phyloP scores from a whole-genome alignment of 1,140 invertebrate species.

The Lasioglossum baleicum region DNA sequence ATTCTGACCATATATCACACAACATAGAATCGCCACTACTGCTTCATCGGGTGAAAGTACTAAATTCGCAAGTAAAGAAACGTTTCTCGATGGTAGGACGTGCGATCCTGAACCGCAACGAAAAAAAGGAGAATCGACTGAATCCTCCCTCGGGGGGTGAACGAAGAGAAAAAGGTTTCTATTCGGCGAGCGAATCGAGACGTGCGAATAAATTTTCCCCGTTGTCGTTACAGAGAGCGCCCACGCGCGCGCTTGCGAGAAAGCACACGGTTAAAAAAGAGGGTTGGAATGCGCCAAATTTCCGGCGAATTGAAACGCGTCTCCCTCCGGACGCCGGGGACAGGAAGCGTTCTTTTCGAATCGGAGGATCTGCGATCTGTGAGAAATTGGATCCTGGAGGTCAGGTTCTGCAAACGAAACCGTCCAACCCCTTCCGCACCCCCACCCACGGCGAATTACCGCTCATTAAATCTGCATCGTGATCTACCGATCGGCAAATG shows the following conservation, averaged over 20 bases:
- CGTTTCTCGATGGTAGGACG: too few relatives aligned
- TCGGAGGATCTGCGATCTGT: background rate
- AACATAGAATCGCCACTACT: too few relatives aligned
- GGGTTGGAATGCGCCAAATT: conserved; percentile 13
- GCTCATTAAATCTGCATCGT: conserved; percentile 24
- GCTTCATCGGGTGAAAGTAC: too few relatives aligned
- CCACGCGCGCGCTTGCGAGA: too few relatives aligned
- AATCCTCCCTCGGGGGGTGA: too few relatives aligned
- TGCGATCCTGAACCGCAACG: too few relatives aligned
- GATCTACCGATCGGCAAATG: conserved; percentile 1
- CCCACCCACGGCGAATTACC: background rate
- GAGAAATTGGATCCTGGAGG: background rate
- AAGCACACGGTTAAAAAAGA: background rate
- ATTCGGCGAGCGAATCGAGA: background rate
- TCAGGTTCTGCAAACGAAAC: background rate
- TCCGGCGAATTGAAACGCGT: conserved; percentile 10
- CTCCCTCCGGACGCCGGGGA: background rate
- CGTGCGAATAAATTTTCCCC: conserved; percentile 9
- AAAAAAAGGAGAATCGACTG: too few relatives aligned
- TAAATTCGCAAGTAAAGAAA: too few relatives aligned
- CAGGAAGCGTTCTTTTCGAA: background rate
- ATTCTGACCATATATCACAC: too few relatives aligned
- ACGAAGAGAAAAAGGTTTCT: background rate
- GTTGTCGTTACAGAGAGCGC: conserved; percentile 10
- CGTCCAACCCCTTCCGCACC: too few relatives aligned